Conservation (phyloP, 2,888 invertebrate species). For the Seladonia tumulorum region DNA sequence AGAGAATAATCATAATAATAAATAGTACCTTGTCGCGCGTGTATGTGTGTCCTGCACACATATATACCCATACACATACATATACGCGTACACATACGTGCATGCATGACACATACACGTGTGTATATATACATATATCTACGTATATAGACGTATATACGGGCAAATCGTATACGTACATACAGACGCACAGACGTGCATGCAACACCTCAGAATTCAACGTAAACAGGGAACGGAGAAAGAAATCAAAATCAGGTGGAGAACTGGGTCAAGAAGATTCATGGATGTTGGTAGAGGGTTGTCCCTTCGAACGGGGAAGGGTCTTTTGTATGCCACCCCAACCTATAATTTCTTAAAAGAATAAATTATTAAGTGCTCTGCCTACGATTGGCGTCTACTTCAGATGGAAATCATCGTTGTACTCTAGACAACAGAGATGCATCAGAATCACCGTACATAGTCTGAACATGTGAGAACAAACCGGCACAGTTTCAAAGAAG, state of each 20-base stretch:
- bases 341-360: not conserved
- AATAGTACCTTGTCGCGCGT: conserved; percentile 56
- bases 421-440: too few species aligned
- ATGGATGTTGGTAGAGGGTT: not conserved
- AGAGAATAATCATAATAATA: conserved; percentile 24
- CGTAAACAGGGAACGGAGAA: conserved; percentile 24
- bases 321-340: not conserved
- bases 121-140: conserved; percentile 51
- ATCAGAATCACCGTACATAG: too few species aligned
- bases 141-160: conserved; percentile 51
- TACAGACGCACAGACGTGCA: conserved; percentile 58
- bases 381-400: too few species aligned
- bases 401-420: not conserved
- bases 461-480: too few species aligned
- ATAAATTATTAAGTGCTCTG: not conserved
- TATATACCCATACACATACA: conserved; percentile 56
- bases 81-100: conserved; percentile 47
- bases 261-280: not conserved
- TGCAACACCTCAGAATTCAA: conserved; percentile 62
- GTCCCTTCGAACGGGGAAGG: not conserved
- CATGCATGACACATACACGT: conserved; percentile 45
- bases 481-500: too few species aligned
- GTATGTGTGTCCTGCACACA: conserved; percentile 53
- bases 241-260: not conserved
- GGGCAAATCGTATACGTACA: conserved; percentile 43